Evolutionary conservation across 2,797 vertebrate genomes (phyloP).

Genomic region (Periparus ater): DNA sequence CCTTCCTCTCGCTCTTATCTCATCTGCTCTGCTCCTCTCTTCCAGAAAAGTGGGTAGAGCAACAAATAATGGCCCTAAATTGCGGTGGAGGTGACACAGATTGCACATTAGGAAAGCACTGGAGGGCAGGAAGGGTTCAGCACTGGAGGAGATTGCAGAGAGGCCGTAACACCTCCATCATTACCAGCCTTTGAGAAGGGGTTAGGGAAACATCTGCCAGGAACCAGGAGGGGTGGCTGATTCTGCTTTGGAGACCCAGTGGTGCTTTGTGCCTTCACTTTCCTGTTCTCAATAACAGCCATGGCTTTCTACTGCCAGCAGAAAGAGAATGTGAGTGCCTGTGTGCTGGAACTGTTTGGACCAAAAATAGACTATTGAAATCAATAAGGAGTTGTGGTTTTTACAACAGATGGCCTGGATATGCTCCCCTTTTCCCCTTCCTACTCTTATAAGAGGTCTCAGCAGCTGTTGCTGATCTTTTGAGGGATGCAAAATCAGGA

Average conservation of each 20-base stretch:
- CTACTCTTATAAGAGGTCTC: not conserved
- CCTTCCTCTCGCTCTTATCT: not conserved
- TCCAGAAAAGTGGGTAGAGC: constrained; percentile 19
- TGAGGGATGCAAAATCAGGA: not conserved
- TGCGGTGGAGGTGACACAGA: not conserved
- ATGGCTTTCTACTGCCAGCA: not conserved
- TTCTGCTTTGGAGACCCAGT: not conserved
- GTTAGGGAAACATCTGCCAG: constrained; percentile 23
- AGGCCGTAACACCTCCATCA: not conserved
- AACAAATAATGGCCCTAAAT: constrained; percentile 42
- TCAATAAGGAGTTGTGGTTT: not conserved
- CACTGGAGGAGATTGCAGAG: not conserved
- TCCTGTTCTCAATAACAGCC: not conserved
- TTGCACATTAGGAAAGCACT: not conserved
- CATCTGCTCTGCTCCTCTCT: not conserved
- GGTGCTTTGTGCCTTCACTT: not conserved
- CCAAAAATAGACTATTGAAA: constrained; percentile 11
- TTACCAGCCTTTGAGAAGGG: not conserved
- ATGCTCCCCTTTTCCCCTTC: not conserved
- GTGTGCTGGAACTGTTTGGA: not conserved
- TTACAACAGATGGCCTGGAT: not conserved
- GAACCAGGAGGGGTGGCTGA: not conserved
- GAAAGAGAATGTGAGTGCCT: not conserved
- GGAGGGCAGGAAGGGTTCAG: constrained; percentile 1
- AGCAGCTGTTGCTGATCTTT: not conserved